Evolutionary conservation across 1,140 invertebrate species (phyloP), one percentile per base, ranked within the genome.

Genomic region (Drosophila varians): DNA sequence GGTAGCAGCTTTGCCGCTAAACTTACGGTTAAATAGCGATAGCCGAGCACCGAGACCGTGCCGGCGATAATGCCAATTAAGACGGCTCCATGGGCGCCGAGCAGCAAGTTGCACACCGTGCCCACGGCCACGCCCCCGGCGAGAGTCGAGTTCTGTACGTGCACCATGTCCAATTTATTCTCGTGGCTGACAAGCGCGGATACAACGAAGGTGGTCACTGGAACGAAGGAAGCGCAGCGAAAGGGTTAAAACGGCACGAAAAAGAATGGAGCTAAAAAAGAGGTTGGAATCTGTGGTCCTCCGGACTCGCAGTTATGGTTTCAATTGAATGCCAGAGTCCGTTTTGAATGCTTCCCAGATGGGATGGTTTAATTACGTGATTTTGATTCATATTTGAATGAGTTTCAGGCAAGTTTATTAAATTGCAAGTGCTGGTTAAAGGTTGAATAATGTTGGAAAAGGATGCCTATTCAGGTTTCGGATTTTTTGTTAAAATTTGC

Each of bases 61-160:
- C 95, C 98, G 34, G 97, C 96, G 23, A 95, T 76, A 40, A 94
- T 93, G 11, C 98, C 98, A 70, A 99, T 93, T 38, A 96, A 89
- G 43, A 99, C 90, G 12, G 98, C 97, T 21, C 97, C 97, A 71
- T 94, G 96, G 0, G 98, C 96, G 45, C 95, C 92, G n/a, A 98
- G 93, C 92, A 97, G 95, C 92, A 99, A 93, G 92, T 97, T 96
- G 60, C 93, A 94, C 38, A 93, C 92, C 9, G 94, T 93, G 4
- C 94, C 94, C 23, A 94, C 92, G 46, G 92, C 92, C 58, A 91
- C 89, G 8, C 95, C 95, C 38, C 96, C 96, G 34, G 96, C 96
- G n/a, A 98, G 89, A 1, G 96, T 97, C 14, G 96, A 95, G 92
- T 98, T 98, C 92, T 98, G 97, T 25, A 98, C 93, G 91, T 98